These are phyloP conservation scores for Adelges cooleyi DNA, from an alignment of 1,140 invertebrate genomes.

Conservation along the genomic window DNA sequence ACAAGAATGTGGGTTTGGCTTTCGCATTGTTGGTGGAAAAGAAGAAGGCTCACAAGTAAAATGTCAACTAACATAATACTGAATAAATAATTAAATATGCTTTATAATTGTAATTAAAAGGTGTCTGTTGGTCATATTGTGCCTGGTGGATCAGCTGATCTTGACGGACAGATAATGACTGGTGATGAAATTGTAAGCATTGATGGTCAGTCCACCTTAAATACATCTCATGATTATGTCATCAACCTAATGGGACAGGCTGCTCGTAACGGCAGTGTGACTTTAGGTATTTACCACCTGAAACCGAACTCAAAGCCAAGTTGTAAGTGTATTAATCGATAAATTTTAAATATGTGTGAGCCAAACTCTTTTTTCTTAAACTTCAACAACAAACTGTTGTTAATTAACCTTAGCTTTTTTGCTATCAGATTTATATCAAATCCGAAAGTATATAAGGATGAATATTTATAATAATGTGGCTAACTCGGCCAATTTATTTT, in stretches of 20 bases:
- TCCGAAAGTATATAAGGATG: too few relatives aligned
- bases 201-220: slow-evolving; percentile 67
- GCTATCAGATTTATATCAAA: too few relatives aligned
- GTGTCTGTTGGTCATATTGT: slow-evolving; percentile 66
- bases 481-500: too few relatives aligned
- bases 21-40: slow-evolving; percentile 95
- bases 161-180: slow-evolving; percentile 71
- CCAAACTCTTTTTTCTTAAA: too few relatives aligned
- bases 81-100: not conserved
- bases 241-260: slow-evolving; percentile 81
- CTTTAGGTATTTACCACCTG: slow-evolving; percentile 53
- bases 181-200: slow-evolving; percentile 86
- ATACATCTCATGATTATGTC: slow-evolving; percentile 77
- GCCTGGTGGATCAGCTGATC: slow-evolving; percentile 66
- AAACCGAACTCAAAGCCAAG: slow-evolving; percentile 32
- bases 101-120: slow-evolving; percentile 36
- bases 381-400: too few relatives aligned
- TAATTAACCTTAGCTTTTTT: too few relatives aligned
- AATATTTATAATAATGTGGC: too few relatives aligned
- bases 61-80: slow-evolving; percentile 6
- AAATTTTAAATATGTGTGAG: too few relatives aligned
- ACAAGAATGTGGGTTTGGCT: slow-evolving; percentile 85
- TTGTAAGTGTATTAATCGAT: too few relatives aligned
- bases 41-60: slow-evolving; percentile 89
- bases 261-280: slow-evolving; percentile 63